Conservation (phyloP, 2,113 vertebrate genomes). For the Acrocephalus arundinaceus region DNA sequence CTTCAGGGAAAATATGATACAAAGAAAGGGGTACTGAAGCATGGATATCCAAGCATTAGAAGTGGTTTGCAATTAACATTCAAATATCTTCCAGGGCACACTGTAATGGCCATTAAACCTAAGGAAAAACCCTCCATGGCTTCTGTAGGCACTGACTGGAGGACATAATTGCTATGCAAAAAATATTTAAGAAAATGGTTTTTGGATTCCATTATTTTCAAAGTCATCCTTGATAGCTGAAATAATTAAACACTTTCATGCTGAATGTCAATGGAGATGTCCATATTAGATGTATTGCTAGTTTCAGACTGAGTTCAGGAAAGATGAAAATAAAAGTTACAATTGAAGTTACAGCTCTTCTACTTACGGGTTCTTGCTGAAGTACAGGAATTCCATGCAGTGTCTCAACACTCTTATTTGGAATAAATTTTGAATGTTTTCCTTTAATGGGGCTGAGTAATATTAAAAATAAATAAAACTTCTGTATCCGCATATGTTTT, state of each 20-base stretch:
- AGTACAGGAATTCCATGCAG: background rate
- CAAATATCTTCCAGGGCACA: background rate
- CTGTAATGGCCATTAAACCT: background rate
- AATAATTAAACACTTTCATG: slow-evolving; percentile 44
- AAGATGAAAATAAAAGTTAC: background rate
- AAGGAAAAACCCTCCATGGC: background rate
- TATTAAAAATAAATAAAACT: background rate
- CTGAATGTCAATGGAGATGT: slow-evolving; percentile 27
- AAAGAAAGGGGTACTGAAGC: background rate
- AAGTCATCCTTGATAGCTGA: slow-evolving; percentile 3
- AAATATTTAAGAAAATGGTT: background rate
- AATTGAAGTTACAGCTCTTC: background rate
- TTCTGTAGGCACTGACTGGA: background rate
- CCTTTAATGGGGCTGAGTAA: background rate
- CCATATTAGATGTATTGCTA: slow-evolving; percentile 20
- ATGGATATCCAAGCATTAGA: background rate
- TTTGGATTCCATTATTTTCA: slow-evolving; percentile 23
- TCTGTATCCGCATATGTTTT: background rate
- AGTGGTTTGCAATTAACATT: background rate
- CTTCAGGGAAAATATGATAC: background rate
- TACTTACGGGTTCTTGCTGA: background rate
- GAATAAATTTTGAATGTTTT: background rate
- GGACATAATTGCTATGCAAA: background rate
- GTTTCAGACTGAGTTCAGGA: slow-evolving; percentile 28
- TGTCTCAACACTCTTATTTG: background rate